phyloP scores from a whole-genome alignment of 2,797 vertebrate genomes.

The Typhlichthys subterraneus region DNA sequence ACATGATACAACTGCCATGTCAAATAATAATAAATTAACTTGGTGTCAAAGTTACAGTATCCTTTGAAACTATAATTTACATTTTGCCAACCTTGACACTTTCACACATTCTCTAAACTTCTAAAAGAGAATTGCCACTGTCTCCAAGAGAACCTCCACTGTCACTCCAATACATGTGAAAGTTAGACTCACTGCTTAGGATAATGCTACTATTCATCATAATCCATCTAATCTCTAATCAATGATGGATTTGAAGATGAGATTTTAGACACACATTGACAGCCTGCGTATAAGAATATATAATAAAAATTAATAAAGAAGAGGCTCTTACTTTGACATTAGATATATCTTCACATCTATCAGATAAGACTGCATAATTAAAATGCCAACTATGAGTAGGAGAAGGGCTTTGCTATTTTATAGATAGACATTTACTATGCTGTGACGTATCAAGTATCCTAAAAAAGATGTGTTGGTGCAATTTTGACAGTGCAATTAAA shows the following conservation, averaged over 20 bases:
- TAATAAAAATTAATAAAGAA: constrained; percentile 80
- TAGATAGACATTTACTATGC: constrained; percentile 67
- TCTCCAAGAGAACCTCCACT: constrained; percentile 16
- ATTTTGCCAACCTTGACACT: constrained; percentile 18
- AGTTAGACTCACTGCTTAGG: constrained; percentile 53
- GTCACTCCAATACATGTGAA: constrained; percentile 58
- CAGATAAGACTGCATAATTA: constrained; percentile 82
- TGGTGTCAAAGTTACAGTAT: too few species aligned
- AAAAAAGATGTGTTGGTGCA: constrained; percentile 51
- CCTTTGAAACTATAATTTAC: too few species aligned
- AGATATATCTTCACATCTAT: constrained; percentile 79
- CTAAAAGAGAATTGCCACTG: too few species aligned
- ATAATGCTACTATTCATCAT: constrained; percentile 63
- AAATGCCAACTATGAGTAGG: constrained; percentile 77
- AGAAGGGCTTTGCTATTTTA: constrained; percentile 61
- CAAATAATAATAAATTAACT: background rate
- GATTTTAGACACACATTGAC: constrained; percentile 70
- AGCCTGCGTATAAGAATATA: constrained; percentile 78
- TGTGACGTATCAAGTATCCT: constrained; percentile 46
- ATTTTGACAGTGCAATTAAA: constrained; percentile 79
- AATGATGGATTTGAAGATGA: constrained; percentile 67
- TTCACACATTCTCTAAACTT: background rate
- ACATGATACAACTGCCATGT: background rate
- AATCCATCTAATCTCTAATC: constrained; percentile 73
- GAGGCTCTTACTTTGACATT: constrained; percentile 72